Conservation (phyloP, 2,888 invertebrate genomes). For the Torymus aiolomorphi region DNA sequence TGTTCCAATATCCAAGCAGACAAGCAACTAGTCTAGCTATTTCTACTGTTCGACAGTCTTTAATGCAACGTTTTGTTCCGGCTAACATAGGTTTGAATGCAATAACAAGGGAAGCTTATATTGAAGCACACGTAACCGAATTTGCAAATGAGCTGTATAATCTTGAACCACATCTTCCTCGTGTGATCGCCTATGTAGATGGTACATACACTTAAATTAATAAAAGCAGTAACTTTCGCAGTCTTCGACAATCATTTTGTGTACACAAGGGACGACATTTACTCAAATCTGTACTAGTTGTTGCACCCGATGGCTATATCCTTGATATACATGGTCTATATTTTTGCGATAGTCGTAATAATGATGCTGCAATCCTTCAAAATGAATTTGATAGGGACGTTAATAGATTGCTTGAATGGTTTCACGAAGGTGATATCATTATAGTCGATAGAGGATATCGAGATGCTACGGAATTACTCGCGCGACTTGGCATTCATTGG, state of each 20-base stretch:
- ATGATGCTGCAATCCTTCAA: constrained; percentile 39
- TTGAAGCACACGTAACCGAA: constrained; percentile 45
- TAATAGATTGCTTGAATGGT: constrained; percentile 25
- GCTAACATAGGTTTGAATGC: constrained; percentile 13
- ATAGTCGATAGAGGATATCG: constrained; percentile 50
- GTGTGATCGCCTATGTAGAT: constrained; percentile 17
- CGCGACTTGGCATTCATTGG: constrained; percentile 19
- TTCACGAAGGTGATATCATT: constrained; percentile 39
- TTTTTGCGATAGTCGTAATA: constrained; percentile 51
- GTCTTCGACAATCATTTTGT: constrained; percentile 40
- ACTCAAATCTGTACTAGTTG: constrained; percentile 53
- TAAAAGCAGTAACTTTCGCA: constrained; percentile 31
- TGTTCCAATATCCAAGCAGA: no score
- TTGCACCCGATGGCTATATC: constrained; percentile 56
- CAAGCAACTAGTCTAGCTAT: background rate
- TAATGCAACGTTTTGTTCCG: constrained; percentile 45
- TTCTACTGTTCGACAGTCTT: constrained; percentile 48
- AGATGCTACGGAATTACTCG: constrained; percentile 35
- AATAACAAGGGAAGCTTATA: constrained; percentile 6
- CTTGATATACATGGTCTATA: constrained; percentile 54
- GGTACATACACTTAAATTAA: constrained; percentile 18
- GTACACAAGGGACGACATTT: constrained; percentile 50
- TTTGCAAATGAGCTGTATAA: constrained; percentile 45
- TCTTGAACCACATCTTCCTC: constrained; percentile 8
- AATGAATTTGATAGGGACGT: constrained; percentile 43